Evolutionary conservation across 2,888 invertebrate species (phyloP), one percentile per base, ranked within the genome.

Genomic region (Diarsia brunnea): DNA sequence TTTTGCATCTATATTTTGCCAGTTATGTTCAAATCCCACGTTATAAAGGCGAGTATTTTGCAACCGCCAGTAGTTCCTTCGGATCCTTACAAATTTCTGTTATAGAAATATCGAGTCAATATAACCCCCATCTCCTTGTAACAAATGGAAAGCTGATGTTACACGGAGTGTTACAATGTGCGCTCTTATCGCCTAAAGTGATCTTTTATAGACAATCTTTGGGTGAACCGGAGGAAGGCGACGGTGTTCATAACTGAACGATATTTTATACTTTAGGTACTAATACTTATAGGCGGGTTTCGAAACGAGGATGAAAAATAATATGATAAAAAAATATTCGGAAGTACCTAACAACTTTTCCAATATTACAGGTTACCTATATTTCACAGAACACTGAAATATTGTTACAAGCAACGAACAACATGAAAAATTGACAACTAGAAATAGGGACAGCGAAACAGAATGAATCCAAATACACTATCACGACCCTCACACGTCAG

Each of bases 401-500:
- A 68, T 58, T 27, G 21, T 0, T 21, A 49, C 27, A 43, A 55
- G 58, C 12, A 64, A 55, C 58, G 19, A 70, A 49, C 16, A 27
- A 43, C 27, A 71, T 73, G 38, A 67, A 73, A 84, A 75, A 75
- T 75, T 24, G 4, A 74, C 65, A 58, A 38, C 27, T 73, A 63
- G 31, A 75, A 77, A 73, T 73, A 73, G 47, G 73, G 53, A 69
- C 78, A 66, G 19, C 60, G 65, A 45, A n/a, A 71, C 58, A 65
- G 53, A 88, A 75, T 53, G 64, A 67, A 77, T 73, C 47, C 55
- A 67, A 70, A 76, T 51, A 69, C 60, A 70, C 67, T 81, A 86
- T 84, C 79, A 81, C 31, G 61, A 61, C 69, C 63, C 73, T 80
- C 72, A 78, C 82, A 82, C 74, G 82, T 81, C 79, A 82, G 61